Evolutionary conservation across 2,113 vertebrate species (phyloP).

Genomic region (Xerus inauris): DNA sequence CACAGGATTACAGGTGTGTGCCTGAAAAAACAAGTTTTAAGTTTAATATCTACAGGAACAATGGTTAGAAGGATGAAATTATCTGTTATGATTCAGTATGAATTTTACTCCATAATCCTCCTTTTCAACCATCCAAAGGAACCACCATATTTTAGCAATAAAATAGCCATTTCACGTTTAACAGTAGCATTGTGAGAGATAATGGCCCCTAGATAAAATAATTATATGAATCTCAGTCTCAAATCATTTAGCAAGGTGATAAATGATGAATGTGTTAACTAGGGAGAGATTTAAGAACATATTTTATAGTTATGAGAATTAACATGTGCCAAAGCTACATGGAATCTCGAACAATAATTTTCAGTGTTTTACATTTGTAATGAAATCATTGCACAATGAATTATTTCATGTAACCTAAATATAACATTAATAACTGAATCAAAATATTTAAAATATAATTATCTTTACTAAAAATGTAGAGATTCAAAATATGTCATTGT

Average conservation of each 20-base stretch:
- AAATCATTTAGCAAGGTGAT: slow-evolving; percentile 23
- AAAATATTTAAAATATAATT: background rate
- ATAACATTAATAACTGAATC: background rate
- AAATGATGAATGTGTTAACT: background rate
- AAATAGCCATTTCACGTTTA: slow-evolving; percentile 26
- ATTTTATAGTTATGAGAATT: slow-evolving; percentile 38
- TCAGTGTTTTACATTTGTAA: slow-evolving; percentile 6
- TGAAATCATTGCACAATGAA: background rate
- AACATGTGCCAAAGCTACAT: background rate
- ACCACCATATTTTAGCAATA: background rate
- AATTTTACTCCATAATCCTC: background rate
- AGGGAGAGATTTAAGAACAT: slow-evolving; percentile 20
- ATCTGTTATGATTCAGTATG: slow-evolving; percentile 9
- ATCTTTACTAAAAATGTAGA: slow-evolving; percentile 11
- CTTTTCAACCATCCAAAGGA: background rate
- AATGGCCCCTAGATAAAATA: slow-evolving; percentile 43
- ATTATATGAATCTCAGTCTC: slow-evolving; percentile 46
- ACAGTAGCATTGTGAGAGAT: slow-evolving; percentile 25
- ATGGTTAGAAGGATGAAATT: background rate
- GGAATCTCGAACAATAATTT: background rate
- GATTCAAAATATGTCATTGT: background rate
- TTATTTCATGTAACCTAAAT: slow-evolving; percentile 25
- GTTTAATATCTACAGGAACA: background rate
- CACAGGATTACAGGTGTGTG: too few relatives aligned
- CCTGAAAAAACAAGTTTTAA: background rate